Evolutionary conservation across 2,113 vertebrate species (phyloP).

Genomic region (Periophthalmodon schlosseri): DNA sequence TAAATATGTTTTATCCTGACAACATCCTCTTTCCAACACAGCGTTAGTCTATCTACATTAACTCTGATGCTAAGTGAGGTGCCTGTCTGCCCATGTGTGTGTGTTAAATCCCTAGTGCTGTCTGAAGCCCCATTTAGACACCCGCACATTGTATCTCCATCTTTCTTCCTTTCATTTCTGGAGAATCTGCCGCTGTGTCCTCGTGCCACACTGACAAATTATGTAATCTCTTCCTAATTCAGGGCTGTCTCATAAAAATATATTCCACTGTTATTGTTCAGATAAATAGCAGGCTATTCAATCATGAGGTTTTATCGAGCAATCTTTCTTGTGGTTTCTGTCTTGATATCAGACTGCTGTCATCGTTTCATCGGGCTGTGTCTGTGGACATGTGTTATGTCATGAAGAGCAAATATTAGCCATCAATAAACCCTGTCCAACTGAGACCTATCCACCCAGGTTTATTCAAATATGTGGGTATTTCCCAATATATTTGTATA

Average conservation of each 20-base stretch:
- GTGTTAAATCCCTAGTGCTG: constrained; percentile 2
- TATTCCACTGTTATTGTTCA: constrained; percentile 40
- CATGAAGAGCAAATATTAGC: constrained; percentile 20
- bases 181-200: constrained; percentile 41
- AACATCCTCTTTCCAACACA: constrained; percentile 8
- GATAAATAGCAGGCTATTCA: constrained; percentile 34
- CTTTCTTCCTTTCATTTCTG: constrained; percentile 40
- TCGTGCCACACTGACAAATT: constrained; percentile 50
- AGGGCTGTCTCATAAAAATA: constrained; percentile 42
- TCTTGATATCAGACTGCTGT: constrained; percentile 29
- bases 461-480: background rate
- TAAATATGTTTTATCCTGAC: background rate
- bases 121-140: constrained; percentile 49
- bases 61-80: background rate
- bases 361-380: constrained; percentile 33
- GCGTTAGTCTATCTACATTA: constrained; percentile 24
- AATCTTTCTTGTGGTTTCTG: constrained; percentile 7
- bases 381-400: constrained; percentile 27
- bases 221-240: constrained; percentile 66
- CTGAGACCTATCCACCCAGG: background rate
- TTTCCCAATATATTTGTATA: background rate
- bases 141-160: constrained; percentile 39
- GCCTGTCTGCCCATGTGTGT: constrained; percentile 3
- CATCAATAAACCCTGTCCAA: constrained; percentile 19
- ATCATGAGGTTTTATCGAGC: constrained; percentile 17